Conservation (phyloP, 2,888 invertebrate genomes). For the Heliconius charithonia region DNA sequence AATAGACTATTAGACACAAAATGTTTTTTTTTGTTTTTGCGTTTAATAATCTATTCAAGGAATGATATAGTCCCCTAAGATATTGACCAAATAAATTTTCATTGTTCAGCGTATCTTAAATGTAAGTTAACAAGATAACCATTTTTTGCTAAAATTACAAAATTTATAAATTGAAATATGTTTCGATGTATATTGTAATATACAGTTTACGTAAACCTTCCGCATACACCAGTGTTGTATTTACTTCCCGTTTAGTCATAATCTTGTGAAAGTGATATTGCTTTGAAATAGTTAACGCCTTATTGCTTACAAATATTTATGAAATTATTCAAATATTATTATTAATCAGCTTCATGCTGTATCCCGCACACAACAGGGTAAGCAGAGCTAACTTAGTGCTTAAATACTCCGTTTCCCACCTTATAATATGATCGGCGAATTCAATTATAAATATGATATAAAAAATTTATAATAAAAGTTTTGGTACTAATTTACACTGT, state of each 20-base stretch:
- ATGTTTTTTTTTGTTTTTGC: no score
- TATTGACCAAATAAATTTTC: no score
- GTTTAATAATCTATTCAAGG: no score
- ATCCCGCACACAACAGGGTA: no score
- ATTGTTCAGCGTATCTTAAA: background rate
- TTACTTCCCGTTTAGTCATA: conserved; percentile 37
- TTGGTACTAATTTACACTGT: background rate
- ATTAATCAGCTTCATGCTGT: background rate
- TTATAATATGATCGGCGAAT: no score
- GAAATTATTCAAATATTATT: conserved; percentile 9
- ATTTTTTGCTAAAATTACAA: background rate
- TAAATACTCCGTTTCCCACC: no score
- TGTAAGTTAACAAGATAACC: background rate
- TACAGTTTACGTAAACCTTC: conserved; percentile 29
- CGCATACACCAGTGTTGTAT: conserved; percentile 17
- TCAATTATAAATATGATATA: background rate
- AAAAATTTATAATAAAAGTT: background rate
- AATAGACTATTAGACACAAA: background rate
- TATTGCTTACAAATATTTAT: conserved; percentile 12
- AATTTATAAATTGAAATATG: background rate
- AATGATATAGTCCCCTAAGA: no score
- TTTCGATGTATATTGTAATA: background rate
- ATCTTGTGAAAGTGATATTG: conserved; percentile 30
- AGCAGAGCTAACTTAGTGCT: no score
- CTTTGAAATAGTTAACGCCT: conserved; percentile 15